Evolutionary conservation across 1,140 invertebrate genomes (phyloP).

Genomic region (Procambarus clarkii): DNA sequence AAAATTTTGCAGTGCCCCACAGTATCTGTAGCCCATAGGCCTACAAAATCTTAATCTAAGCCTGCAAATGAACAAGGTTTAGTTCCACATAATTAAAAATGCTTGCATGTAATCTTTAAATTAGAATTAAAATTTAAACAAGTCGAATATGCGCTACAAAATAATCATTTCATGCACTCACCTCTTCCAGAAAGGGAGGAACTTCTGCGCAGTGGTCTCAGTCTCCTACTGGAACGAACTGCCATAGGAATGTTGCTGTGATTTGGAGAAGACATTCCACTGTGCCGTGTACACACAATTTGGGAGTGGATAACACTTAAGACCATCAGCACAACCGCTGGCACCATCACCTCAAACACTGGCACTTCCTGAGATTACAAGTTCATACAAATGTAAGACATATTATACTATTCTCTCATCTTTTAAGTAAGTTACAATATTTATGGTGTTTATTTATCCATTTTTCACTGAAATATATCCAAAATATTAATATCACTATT

Average conservation of each 20-base stretch:
- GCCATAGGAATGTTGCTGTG: slow-evolving; percentile 24
- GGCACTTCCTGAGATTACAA: slow-evolving; percentile 77
- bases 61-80: too few relatives aligned
- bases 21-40: too few relatives aligned
- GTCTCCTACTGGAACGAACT: slow-evolving; percentile 30
- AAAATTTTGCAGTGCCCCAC: too few relatives aligned
- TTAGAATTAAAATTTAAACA: too few relatives aligned
- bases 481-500: too few relatives aligned
- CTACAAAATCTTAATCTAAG: too few relatives aligned
- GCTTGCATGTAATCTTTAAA: too few relatives aligned
- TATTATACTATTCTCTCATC: too few relatives aligned
- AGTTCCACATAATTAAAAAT: too few relatives aligned
- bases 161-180: not conserved
- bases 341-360: slow-evolving; percentile 84
- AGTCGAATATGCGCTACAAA: not conserved
- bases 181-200: slow-evolving; percentile 40
- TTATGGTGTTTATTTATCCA: too few relatives aligned
- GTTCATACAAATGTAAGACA: not conserved
- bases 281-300: slow-evolving; percentile 80
- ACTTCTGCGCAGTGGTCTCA: slow-evolving; percentile 37
- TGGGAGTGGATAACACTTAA: slow-evolving; percentile 93
- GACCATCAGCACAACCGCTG: slow-evolving; percentile 86
- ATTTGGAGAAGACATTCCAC: slow-evolving; percentile 12
- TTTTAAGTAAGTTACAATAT: too few relatives aligned
- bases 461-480: too few relatives aligned